Evolutionary conservation across 1,140 invertebrate species (phyloP), one percentile per base, ranked within the genome.

Genomic region (Ectropis grisescens): DNA sequence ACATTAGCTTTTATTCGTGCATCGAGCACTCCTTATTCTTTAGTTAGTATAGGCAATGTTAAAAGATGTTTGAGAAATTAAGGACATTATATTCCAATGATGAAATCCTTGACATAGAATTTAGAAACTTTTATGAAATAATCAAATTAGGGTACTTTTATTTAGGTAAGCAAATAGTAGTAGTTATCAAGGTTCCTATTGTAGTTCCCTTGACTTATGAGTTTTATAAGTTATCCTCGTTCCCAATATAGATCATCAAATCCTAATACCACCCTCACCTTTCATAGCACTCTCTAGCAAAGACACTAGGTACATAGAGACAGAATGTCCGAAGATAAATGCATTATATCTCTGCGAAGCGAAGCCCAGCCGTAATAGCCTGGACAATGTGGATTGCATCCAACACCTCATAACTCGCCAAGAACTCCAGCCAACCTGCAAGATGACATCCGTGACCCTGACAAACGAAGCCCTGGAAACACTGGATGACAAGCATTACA

Each of bases 1-100:
- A 44, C 19, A 11, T 31, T 62, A 49, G 55, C 55, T 22, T 58
- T 58, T 41, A 58, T 49, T 29, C 37, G 41, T 13, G 31, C 41
- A n/a, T 48, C 40, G 1, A 46, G 34, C 7, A 43, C 33, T 15
- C 49, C 40, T 25, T 46, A 59, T 47, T 50, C 39, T 2, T 49
- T 57, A 37, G 15, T 62, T 27, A 42, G 16, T 36, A 27, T 42
- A 34, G 19, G 33, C 15, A 11, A 23, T 5, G 14, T 57, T 28
- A 41, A 39, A 10, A n/a, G n/a, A n/a, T n/a, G n/a, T n/a, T n/a
- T n/a, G n/a, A n/a, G n/a, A n/a, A n/a, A n/a, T n/a, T n/a, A n/a
- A n/a, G n/a, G n/a, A n/a, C n/a, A n/a, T n/a, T n/a, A n/a, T n/a
- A n/a, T n/a, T n/a, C n/a, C n/a, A n/a, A n/a, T n/a, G n/a, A n/a